Percentiles rank a stretch among this genome's conserved stretches.
Evolutionary conservation across 2,113 vertebrate genomes (phyloP).

Genomic region (Apodemus speciosus): DNA sequence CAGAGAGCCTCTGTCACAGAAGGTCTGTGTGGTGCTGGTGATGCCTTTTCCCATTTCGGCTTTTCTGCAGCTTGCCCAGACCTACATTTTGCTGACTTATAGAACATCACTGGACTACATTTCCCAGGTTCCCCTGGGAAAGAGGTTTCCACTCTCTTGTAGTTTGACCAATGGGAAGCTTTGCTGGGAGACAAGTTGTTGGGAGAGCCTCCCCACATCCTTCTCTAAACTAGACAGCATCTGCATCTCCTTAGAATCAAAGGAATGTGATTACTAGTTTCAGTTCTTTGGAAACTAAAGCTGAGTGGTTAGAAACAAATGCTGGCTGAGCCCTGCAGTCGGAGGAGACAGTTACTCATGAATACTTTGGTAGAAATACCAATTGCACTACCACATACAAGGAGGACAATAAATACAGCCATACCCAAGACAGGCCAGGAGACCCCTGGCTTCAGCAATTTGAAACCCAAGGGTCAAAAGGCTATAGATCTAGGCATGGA

Average conservation of each 20-base stretch:
- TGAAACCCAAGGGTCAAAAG: background rate
- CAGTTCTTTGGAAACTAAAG: background rate
- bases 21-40: background rate
- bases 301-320: background rate
- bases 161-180: background rate
- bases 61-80: background rate
- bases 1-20: background rate
- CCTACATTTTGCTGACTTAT: background rate
- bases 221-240: background rate
- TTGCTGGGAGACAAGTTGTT: background rate
- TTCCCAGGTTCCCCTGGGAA: background rate
- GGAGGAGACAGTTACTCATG: background rate
- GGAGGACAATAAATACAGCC: background rate
- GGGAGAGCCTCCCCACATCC: background rate
- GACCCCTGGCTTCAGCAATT: background rate
- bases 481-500: background rate
- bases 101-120: background rate
- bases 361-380: background rate
- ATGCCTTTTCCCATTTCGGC: background rate
- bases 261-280: background rate
- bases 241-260: background rate
- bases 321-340: background rate
- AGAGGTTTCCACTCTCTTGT: background rate
- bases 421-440: background rate
- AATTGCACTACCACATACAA: fast-evolving